Conservation (phyloP, 2,113 vertebrate genomes). For the Dipodomys ordii region DNA sequence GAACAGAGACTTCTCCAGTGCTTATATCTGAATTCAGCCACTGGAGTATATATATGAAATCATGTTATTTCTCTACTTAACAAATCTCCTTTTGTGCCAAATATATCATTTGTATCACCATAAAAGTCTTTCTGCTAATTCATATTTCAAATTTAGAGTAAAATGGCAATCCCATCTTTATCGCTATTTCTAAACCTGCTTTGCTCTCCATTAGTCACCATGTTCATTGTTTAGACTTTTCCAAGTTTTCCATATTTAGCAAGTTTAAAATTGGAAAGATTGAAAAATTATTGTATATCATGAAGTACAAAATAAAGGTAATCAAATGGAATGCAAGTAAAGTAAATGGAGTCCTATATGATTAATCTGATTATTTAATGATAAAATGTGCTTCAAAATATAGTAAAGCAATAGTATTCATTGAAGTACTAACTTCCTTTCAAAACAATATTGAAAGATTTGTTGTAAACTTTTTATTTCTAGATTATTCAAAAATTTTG, state of each 20-base stretch:
- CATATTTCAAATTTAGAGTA: slow-evolving; percentile 23
- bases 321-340: slow-evolving; percentile 37
- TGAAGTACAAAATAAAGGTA: not conserved
- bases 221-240: not conserved
- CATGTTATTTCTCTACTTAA: not conserved
- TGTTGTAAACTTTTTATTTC: not conserved
- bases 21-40: not conserved
- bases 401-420: not conserved
- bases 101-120: not conserved
- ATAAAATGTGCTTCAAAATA: not conserved
- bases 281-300: not conserved
- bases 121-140: not conserved
- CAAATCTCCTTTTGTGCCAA: not conserved
- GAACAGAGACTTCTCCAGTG: not conserved
- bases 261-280: slow-evolving; percentile 24
- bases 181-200: not conserved
- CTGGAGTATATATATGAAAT: not conserved
- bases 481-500: slow-evolving; percentile 30
- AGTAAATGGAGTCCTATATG: not conserved
- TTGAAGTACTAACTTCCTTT: not conserved
- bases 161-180: not conserved
- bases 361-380: not conserved
- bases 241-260: not conserved
- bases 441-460: not conserved
- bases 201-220: not conserved